Evolutionary conservation across 2,888 invertebrate genomes (phyloP).

Genomic region (Mesopsocus fuscifrons): DNA sequence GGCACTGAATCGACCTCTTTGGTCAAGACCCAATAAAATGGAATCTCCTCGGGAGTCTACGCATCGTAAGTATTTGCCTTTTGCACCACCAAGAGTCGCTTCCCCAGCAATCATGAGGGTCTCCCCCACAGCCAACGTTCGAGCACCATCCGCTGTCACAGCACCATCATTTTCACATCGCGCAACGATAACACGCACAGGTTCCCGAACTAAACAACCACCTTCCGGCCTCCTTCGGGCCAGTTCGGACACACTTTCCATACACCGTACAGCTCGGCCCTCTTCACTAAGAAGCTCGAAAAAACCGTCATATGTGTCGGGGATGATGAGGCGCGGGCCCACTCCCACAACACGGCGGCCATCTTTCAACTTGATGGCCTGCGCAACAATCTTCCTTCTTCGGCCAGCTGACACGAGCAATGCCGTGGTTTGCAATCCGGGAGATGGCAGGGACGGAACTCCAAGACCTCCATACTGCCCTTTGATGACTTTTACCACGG

Average conservation of each 20-base stretch:
- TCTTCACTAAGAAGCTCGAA: conserved; percentile 90
- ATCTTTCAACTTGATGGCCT: conserved; percentile 79
- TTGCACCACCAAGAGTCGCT: conserved; percentile 41
- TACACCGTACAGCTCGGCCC: conserved; percentile 74
- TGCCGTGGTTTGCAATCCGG: conserved; percentile 70
- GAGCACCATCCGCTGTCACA: conserved; percentile 43
- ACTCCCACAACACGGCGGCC: conserved; percentile 63
- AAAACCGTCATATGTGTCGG: conserved; percentile 77
- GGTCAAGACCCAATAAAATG: conserved; percentile 64
- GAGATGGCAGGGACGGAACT: conserved; percentile 70
- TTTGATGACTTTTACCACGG: conserved; percentile 78
- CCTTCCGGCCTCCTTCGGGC: conserved; percentile 46
- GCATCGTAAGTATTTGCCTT: conserved; percentile 70
- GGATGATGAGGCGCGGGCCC: conserved; percentile 70
- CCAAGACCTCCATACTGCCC: conserved; percentile 86
- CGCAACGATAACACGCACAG: conserved; percentile 42
- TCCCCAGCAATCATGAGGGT: conserved; percentile 62
- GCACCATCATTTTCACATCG: conserved; percentile 36
- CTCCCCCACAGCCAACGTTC: conserved; percentile 67
- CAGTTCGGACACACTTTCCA: conserved; percentile 72
- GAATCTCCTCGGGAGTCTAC: conserved; percentile 68
- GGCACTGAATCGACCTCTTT: conserved; percentile 80
- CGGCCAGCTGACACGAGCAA: conserved; percentile 69
- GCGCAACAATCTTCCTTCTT: conserved; percentile 64
- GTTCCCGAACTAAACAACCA: conserved; percentile 61